Percentiles rank a stretch among this genome's conserved stretches.
Evolutionary conservation across 2,113 vertebrate genomes (phyloP).

Genomic region (Halcyon malimbica): DNA sequence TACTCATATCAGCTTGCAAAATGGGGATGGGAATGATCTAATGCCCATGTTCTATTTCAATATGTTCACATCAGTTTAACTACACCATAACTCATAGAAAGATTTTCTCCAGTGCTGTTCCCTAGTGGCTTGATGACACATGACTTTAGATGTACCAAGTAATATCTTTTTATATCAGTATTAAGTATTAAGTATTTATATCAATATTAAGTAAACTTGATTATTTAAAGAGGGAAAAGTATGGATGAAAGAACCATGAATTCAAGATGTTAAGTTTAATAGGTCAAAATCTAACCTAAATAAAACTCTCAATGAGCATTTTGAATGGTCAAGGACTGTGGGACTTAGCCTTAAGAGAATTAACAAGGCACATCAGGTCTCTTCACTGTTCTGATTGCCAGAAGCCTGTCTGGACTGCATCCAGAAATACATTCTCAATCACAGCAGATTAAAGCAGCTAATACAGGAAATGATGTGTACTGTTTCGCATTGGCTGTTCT

Average conservation of each 20-base stretch:
- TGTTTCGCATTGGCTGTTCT: conserved; percentile 20
- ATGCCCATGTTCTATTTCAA: neutral
- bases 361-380: conserved; percentile 53
- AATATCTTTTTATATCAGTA: neutral
- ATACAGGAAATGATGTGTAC: conserved; percentile 34
- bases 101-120: neutral
- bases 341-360: conserved; percentile 63
- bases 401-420: conserved; percentile 39
- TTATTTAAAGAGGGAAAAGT: neutral
- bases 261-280: conserved; percentile 45
- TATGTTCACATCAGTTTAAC: neutral
- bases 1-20: neutral
- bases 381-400: conserved; percentile 26
- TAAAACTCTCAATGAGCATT: conserved; percentile 40
- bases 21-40: neutral
- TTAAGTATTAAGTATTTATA: neutral
- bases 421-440: conserved; percentile 44
- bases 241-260: neutral
- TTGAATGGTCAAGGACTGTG: neutral
- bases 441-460: conserved; percentile 48
- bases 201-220: neutral
- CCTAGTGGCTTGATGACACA: neutral
- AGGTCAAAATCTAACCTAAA: conserved; percentile 50
- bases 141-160: neutral
- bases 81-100: neutral